A percentile compares a stretch with the other conserved stretches of the same genome.
These are phyloP conservation scores for Microplitis mediator DNA, from an alignment of 1,140 invertebrate species.

Conservation along the genomic window DNA sequence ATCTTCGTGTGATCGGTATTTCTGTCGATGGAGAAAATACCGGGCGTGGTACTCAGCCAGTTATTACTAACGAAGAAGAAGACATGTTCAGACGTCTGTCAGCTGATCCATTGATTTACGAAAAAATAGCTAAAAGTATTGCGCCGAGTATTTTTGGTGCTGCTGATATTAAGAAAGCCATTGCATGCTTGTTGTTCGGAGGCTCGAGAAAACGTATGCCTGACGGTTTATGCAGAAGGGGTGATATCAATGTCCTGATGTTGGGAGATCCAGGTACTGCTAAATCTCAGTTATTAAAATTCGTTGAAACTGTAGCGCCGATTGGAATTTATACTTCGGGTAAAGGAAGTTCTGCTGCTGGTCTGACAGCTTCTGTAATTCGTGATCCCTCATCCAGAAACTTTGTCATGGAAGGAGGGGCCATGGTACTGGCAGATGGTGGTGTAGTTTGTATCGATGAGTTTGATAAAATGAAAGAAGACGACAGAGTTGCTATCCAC, in stretches of 20 bases:
- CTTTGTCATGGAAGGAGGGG: slow-evolving; percentile 99
- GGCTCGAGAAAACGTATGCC: slow-evolving; percentile 88
- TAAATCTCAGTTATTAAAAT: slow-evolving; percentile 97
- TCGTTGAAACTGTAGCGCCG: slow-evolving; percentile 94
- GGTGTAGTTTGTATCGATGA: slow-evolving; percentile 99
- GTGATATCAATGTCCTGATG: slow-evolving; percentile 96
- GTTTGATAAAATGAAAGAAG: slow-evolving; percentile 99
- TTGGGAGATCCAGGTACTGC: slow-evolving; percentile 99
- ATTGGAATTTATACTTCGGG: slow-evolving; percentile 98
- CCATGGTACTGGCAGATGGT: slow-evolving; percentile 99
- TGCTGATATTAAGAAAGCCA: slow-evolving; percentile 95
- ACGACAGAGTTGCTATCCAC: slow-evolving; percentile 98
- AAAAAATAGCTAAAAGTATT: slow-evolving; percentile 88
- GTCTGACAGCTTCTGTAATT: slow-evolving; percentile 96
- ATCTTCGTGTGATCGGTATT: slow-evolving; percentile 93
- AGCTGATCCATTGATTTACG: slow-evolving; percentile 84
- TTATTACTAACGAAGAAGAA: slow-evolving; percentile 85
- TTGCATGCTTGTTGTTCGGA: slow-evolving; percentile 94
- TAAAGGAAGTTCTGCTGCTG: slow-evolving; percentile 98
- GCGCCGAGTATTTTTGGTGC: slow-evolving; percentile 98
- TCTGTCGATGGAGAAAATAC: slow-evolving; percentile 74
- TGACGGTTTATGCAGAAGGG: slow-evolving; percentile 92
- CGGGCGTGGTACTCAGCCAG: slow-evolving; percentile 66
- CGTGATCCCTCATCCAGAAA: slow-evolving; percentile 91
- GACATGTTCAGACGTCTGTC: slow-evolving; percentile 89